Base-by-base conservation (phyloP, 35 echinoderm and acorn worm genomes). In the Acanthaster planci region DNA sequence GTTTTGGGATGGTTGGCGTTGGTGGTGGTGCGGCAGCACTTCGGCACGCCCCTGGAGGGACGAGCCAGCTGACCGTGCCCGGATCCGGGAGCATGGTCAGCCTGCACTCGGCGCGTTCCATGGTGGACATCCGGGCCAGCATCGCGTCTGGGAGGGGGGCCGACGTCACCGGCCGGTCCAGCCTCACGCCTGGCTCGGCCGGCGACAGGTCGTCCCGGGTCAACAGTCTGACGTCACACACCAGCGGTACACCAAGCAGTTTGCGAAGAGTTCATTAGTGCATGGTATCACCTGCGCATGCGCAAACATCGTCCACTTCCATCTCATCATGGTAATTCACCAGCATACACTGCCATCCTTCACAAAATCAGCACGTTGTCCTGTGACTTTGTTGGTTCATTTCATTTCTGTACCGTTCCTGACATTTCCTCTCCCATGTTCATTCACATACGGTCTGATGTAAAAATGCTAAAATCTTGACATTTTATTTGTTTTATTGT, bases 61-160 rank as follows among this genome's bases (percentile, higher is more conserved):
- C 89, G 1, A 89, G 86, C 53, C 77, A 87, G 8, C 88, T 85
- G 5, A 80, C 53, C 5, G 38, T 67, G 18, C 79, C 88, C 21
- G 90, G 88, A 67, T 54, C 37, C 1, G 83, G 88, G 14, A 99
- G 96, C 37, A 75, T 80, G 18, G 29, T 67, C 29, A 99, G 92
- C 82, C 80, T 94, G 23, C 85, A 92, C 8, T 88, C 81, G 19
- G 80, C 67, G 1, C 52, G 89, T 23, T 99, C 96, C 38, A 91
- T 94, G 78, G 92, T 99, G 16, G 92, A 99, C 72, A 90, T 99
- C 29, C 57, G 96, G 38, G 92, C 92, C 2, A 99, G 92, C 76
- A 94, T 99, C 19, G 92, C 92, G n/a, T 97, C 94, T 15, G 90
- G 90, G 16, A 88, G 86, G 58, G 89, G 96, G 12, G 82, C 83